A percentile compares a stretch with the other conserved stretches of the same genome.
These are phyloP conservation scores for Myotis pilosus DNA, from an alignment of 2,797 vertebrate species.

Conservation along the genomic window DNA sequence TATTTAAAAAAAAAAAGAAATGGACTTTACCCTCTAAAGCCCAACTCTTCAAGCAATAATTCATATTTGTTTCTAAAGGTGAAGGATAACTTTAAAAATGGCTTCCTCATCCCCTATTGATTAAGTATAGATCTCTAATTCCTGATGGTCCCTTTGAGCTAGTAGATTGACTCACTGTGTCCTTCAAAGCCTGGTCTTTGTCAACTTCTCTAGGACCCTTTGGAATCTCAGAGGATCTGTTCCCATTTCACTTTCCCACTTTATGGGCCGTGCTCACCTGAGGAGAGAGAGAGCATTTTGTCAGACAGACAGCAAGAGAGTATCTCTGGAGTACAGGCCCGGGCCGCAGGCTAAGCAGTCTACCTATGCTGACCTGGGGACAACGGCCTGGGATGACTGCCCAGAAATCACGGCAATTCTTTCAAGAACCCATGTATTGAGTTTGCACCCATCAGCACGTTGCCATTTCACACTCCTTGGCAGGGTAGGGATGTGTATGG, in stretches of 20 bases:
- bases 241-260: background rate
- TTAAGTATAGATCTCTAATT: background rate
- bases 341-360: background rate
- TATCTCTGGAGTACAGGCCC: background rate
- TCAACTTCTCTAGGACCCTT: background rate
- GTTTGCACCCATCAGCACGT: background rate
- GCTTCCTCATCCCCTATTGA: background rate
- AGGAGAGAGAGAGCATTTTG: background rate
- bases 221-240: background rate
- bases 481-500: background rate
- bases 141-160: background rate
- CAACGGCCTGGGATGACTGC: background rate
- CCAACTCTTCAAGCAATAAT: background rate
- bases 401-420: background rate
- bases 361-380: background rate
- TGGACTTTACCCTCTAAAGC: background rate
- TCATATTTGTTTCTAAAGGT: background rate
- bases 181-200: background rate
- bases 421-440: background rate
- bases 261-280: background rate
- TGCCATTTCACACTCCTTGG: background rate
- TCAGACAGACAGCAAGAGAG: background rate
- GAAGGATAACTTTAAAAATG: background rate
- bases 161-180: background rate
- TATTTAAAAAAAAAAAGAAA: no score